Base-by-base conservation (phyloP, 1,140 invertebrate genomes). In the Drosophila willistoni region DNA sequence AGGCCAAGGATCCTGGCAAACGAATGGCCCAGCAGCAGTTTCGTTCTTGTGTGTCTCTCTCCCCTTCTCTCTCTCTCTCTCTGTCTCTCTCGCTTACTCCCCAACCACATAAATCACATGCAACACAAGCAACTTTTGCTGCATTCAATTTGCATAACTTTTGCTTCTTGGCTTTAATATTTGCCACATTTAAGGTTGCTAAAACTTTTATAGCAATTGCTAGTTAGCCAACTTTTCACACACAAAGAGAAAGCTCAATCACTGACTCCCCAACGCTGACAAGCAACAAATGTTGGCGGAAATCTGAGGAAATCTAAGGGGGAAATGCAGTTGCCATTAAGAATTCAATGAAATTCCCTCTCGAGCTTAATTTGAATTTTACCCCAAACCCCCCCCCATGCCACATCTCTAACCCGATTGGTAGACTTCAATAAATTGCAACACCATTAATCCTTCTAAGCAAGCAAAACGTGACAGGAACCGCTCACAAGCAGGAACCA, bases 71-170 rank as follows among this genome's bases (percentile, higher is more conserved):
- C 2, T 10, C 44, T 47, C 14, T 47, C 7, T 29, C 4, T 25
- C 25, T 25, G 25, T 25, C 5, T 7, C 17, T 19, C 9, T 19
- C 17, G 76, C 75, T 77, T 77, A 76, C 66, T 79, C 29, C 68
- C 77, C 55, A 71, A 84, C 72, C 83, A 86, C 80, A 87, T 89
- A 87, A 87, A 87, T 87, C 84, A 87, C 73, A 84, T 65, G 84
- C 80, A 87, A 71, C 73, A 60, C 59, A 29, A 29, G 56, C 80
- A 89, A 89, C 84, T 87, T 51, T 81, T 87, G 80, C 78, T 87
- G 84, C 84, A 84, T 75, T 71, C 83, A 80, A 87, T 89, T 89
- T 87, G 84, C 83, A 87, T 87, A 87, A 87, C 77, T 84, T 80
- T 89, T 57, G 62, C 67, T n/a, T 10, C 60, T 64, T 55, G 33